Evolutionary conservation across 2,797 vertebrate species (phyloP), one percentile per base, ranked within the genome.

Genomic region (Tympanoctomys barrerae): DNA sequence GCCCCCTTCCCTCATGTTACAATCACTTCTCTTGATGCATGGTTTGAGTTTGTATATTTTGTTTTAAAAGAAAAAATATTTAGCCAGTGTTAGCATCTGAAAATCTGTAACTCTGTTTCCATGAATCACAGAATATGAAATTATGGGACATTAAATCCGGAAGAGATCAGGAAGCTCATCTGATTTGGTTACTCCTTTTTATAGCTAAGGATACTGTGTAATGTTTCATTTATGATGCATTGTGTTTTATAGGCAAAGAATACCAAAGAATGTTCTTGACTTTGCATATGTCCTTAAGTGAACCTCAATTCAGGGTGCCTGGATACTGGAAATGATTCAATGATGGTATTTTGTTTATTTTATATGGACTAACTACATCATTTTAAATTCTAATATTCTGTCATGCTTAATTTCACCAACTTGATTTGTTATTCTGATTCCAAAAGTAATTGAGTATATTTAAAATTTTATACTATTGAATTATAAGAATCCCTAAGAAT

Each of bases 361-460:
- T 94, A 46, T 94, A 31, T 39, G 71, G 61, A 91, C 52, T 54
- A 80, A 12, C 11, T 12, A 89, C 39, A 22, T 59, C 54, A 95
- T 94, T 91, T 89, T 87, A 94, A 71, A 96, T 90, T 93, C 31
- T 87, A 94, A 93, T 61, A 9, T 0, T 94, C 21, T 42, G 33
- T 59, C 86, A 6, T n/a, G 13, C 31, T 92, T 9, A 57, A 54
- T 82, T 94, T 94, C n/a, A 13, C 33, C n/a, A 71, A 39, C 14
- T 96, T 83, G 1, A 66, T 33, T 80, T 73, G 31, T 83, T 86
- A 66, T 89, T 57, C 88, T 77, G 57, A 64, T 87, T 92, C 33
- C 49, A 90, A 95, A 96, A 68, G 26, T 80, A 89, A 90, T 87
- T 61, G 91, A 91, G 87, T 84, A 79, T n/a, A 90, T 82, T 90